Evolutionary conservation across 2,888 invertebrate species (phyloP).

Genomic region (Carabus problematicus): DNA sequence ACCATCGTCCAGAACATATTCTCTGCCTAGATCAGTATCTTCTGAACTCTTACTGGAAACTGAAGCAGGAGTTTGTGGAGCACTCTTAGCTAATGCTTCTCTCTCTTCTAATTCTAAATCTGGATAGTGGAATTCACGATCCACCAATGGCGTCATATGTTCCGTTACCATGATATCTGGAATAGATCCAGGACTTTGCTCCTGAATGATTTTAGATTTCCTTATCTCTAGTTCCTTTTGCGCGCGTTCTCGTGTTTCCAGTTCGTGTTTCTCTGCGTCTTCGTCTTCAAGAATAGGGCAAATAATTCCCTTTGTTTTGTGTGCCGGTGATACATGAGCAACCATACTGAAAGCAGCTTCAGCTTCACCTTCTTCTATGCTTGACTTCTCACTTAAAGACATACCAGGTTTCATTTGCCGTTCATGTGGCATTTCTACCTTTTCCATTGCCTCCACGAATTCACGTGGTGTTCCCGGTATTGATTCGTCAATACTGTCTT

Average conservation of each 20-base stretch:
- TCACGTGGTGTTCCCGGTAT: conserved; percentile 25
- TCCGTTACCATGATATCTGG: conserved; percentile 71
- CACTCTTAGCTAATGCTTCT: conserved; percentile 57
- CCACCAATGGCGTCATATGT: conserved; percentile 63
- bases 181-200: conserved; percentile 68
- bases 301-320: conserved; percentile 56
- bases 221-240: conserved; percentile 58
- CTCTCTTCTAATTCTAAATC: conserved; percentile 60
- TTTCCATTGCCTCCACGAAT: conserved; percentile 23
- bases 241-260: conserved; percentile 59
- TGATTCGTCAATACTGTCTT: conserved; percentile 46
- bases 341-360: conserved; percentile 62
- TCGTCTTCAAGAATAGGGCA: conserved; percentile 61
- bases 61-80: conserved; percentile 69
- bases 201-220: conserved; percentile 60
- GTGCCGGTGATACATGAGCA: conserved; percentile 59
- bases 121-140: conserved; percentile 60
- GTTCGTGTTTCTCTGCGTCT: conserved; percentile 62
- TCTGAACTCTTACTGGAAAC: conserved; percentile 71
- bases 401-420: conserved; percentile 56
- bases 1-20: conserved; percentile 69
- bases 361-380: conserved; percentile 62
- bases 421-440: conserved; percentile 56
- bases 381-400: conserved; percentile 59
- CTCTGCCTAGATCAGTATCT: conserved; percentile 70